Conservation (phyloP, 2,888 invertebrate species). For the Octodonta nipae region DNA sequence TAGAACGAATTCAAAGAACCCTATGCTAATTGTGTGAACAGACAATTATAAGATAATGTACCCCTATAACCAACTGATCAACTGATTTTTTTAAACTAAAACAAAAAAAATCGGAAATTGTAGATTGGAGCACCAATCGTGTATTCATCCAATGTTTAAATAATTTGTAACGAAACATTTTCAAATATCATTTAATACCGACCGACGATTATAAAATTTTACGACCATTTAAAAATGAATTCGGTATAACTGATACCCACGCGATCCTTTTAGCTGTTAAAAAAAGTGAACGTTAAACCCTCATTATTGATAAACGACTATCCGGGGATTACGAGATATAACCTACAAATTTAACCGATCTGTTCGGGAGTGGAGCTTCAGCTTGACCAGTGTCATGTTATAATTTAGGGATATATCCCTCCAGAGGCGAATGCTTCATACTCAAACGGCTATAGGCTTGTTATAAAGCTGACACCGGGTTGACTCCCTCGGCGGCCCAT, state of each 20-base stretch:
- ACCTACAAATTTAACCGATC: constrained; percentile 7
- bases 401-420: constrained; percentile 15
- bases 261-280: not conserved
- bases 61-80: no score
- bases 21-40: no score
- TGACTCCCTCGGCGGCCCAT: constrained; percentile 12
- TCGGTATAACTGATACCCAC: no score
- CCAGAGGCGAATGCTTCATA: constrained; percentile 13
- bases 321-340: constrained; percentile 4
- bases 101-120: no score
- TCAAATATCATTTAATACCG: no score
- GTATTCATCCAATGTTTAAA: no score
- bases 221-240: no score
- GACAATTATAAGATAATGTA: no score
- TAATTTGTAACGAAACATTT: no score
- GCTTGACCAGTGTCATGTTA: constrained; percentile 15
- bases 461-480: constrained; percentile 10
- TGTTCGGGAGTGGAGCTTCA: constrained; percentile 5
- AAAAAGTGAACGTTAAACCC: constrained; percentile 2
- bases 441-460: constrained; percentile 6
- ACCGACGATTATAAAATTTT: not conserved
- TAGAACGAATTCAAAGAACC: no score
- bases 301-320: constrained; percentile 5
- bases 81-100: no score
- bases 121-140: no score